Evolutionary conservation across 2,113 vertebrate species (phyloP), one percentile per base, ranked within the genome.

Genomic region (Pangasianodon gigas): DNA sequence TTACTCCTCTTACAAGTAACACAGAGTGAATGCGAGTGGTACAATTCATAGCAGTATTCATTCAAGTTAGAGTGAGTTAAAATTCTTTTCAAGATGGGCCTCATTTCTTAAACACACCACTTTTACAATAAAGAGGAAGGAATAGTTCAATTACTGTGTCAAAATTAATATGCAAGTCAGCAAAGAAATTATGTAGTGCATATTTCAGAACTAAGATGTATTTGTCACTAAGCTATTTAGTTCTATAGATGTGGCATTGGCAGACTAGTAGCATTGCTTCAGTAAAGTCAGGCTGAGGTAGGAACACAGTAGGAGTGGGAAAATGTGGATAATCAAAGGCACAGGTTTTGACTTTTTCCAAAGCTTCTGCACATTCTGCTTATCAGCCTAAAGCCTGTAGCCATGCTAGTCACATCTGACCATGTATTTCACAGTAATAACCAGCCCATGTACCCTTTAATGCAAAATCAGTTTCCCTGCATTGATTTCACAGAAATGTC

Each of bases 1-100:
- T 62, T 54, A 88, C 77, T 79, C 46, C n/a, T 51, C 56, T 86
- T 52, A 41, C 58, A 62, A 81, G 21, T 74, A 85, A 89, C 75
- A 77, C 46, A 77, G 21, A 2, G 13, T 62, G 79, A 85, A 88
- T 86, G 83, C 58, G 58, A 26, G 48, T 84, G 37, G n/a, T 77
- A 21, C 44, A 48, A 84, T 37, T 84, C 18, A 62, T n/a, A 46
- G 3, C 41, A 67, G 88, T 51, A 86, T 81, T 67, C 51, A 84
- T 87, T 75, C 80, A 87, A 41, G 4, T 46, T 44, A 44, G 24
- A 44, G 0, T n/a, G 24, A 80, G 77, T 52, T 32, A 18, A 32
- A 82, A 77, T 2, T 46, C 21, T 77, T 29, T 77, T 26, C 5
- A 77, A 46, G 74, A 26, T 2, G 24, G 46, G 75, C 46, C 46